phyloP scores from a whole-genome alignment of 2,888 invertebrate genomes.

The Noctua pronuba region DNA sequence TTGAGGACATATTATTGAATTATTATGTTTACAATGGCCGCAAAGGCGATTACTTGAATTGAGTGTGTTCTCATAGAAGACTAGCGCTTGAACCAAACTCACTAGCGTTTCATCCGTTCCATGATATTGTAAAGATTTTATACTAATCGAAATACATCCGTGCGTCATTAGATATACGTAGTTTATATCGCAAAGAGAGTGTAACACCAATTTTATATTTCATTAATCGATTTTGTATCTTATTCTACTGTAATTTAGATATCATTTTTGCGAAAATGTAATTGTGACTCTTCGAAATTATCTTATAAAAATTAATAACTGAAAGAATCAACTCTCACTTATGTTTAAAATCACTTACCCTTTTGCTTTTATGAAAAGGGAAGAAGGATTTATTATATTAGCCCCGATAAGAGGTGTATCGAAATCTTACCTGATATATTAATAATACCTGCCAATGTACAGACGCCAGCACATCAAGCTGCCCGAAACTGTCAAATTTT shows the following conservation, averaged over 20 bases:
- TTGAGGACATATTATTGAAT: conserved; percentile 70
- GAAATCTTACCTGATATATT: conserved; percentile 59
- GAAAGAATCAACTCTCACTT: conserved; percentile 45
- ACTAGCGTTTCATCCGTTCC: conserved; percentile 86
- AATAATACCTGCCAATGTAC: conserved; percentile 36
- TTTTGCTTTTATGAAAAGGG: conserved; percentile 61
- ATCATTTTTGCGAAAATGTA: conserved; percentile 64
- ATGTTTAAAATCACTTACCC: conserved; percentile 61
- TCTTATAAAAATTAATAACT: conserved; percentile 41
- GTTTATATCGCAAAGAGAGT: conserved; percentile 72
- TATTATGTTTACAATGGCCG: conserved; percentile 61
- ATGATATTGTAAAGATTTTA: conserved; percentile 81
- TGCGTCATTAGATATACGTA: conserved; percentile 74
- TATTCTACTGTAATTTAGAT: conserved; percentile 68
- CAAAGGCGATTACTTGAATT: conserved; percentile 66
- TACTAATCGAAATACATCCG: conserved; percentile 79
- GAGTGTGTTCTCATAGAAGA: conserved; percentile 76
- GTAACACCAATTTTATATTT: conserved; percentile 80
- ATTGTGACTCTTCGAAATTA: conserved; percentile 58
- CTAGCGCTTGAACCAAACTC: conserved; percentile 77
- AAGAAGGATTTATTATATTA: conserved; percentile 57
- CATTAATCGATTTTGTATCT: conserved; percentile 69
- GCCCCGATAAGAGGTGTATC: conserved; percentile 39
- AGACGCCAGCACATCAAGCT: too few relatives aligned
- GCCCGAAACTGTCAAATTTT: too few relatives aligned